Percentiles rank a stretch among this genome's conserved stretches.
These are phyloP conservation scores for Neodiprion pinetum DNA, from an alignment of 1,140 invertebrate genomes.

Conservation along the genomic window DNA sequence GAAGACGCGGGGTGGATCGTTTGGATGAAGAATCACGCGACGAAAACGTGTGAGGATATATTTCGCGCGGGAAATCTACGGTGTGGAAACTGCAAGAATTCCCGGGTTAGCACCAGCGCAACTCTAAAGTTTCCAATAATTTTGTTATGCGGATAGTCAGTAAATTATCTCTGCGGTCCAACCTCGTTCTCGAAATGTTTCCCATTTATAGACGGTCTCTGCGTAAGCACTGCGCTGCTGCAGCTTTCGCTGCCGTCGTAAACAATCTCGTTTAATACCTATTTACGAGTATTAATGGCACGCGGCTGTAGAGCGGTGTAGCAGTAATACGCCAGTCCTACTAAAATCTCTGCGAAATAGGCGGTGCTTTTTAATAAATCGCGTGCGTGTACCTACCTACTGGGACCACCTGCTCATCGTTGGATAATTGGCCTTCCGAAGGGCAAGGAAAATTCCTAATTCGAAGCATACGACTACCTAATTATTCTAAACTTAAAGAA, in stretches of 20 bases:
- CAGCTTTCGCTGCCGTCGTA: background rate
- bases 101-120: background rate
- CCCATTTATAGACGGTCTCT: background rate
- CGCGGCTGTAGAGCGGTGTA: background rate
- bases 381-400: no score
- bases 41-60: no score
- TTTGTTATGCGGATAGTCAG: background rate
- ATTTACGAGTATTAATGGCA: background rate
- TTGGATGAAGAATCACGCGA: background rate
- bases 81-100: background rate
- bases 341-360: background rate
- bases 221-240: background rate
- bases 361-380: background rate
- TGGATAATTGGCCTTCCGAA: no score
- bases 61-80: no score
- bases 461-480: no score
- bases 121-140: background rate
- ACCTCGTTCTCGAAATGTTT: background rate
- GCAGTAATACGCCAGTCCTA: background rate
- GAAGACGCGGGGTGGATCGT: no score
- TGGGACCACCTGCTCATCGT: no score
- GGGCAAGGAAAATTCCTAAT: no score
- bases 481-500: no score
- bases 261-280: conserved; percentile 7
- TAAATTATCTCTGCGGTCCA: conserved; percentile 7